phyloP scores from a whole-genome alignment of 1,140 invertebrate genomes.

The Ctenoplectra terminalis region DNA sequence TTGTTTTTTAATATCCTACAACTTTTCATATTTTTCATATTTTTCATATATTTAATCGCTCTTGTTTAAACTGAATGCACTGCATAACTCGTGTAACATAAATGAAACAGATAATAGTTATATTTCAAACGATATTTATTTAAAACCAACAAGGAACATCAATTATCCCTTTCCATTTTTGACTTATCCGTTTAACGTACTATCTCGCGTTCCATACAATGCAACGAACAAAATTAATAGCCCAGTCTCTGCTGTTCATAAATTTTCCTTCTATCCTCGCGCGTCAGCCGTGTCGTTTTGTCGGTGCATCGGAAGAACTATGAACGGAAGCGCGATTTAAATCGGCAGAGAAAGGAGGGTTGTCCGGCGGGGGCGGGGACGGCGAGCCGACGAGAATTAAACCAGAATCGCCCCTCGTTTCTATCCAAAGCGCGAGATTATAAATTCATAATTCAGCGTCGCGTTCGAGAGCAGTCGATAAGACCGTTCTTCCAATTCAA shows the following conservation, averaged over 20 bases:
- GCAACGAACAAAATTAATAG: background rate
- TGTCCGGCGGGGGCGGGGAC: background rate
- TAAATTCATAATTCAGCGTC: constrained; percentile 55
- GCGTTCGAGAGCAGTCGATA: constrained; percentile 39
- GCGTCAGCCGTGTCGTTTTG: background rate
- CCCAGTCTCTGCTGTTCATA: background rate
- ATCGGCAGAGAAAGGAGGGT: background rate
- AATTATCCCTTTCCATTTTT: background rate
- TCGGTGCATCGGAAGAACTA: background rate
- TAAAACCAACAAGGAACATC: background rate
- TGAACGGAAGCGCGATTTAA: background rate
- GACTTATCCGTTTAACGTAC: background rate
- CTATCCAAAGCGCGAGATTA: constrained; percentile 22
- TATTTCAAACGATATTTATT: background rate
- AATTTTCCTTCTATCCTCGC: background rate
- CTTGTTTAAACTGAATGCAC: too few species aligned
- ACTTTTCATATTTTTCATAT: too few species aligned
- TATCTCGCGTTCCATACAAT: background rate
- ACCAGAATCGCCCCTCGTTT: background rate
- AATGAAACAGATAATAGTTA: background rate
- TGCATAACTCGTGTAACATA: too few species aligned
- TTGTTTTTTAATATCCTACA: too few species aligned
- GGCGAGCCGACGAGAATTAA: constrained; percentile 21
- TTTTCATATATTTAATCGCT: too few species aligned
- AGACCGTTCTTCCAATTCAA: constrained; percentile 3